phyloP scores from a whole-genome alignment of 2,797 vertebrate genomes.

The Lithobates sylvaticus region DNA sequence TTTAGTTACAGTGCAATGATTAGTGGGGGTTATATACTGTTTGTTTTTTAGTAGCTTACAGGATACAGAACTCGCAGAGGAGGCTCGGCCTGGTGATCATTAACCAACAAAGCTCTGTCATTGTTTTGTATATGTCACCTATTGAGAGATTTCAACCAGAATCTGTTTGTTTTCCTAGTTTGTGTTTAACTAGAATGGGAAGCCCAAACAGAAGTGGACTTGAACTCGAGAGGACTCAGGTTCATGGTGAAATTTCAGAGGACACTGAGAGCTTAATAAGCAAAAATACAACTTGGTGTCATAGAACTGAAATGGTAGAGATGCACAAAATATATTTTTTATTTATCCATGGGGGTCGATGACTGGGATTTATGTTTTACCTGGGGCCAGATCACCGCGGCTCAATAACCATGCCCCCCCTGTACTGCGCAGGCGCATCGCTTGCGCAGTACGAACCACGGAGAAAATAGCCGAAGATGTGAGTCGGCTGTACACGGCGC shows the following conservation, averaged over 20 bases:
- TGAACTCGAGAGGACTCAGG: not conserved
- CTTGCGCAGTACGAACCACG: too few species aligned
- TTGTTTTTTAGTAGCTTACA: not conserved
- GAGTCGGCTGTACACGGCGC: too few species aligned
- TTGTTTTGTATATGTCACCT: constrained; percentile 54
- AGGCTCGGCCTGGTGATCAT: not conserved
- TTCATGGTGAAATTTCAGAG: not conserved
- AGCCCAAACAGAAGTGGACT: not conserved
- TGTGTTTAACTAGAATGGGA: constrained; percentile 18
- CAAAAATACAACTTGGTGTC: not conserved
- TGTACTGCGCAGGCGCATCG: too few species aligned
- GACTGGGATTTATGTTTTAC: too few species aligned
- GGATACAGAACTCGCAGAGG: not conserved
- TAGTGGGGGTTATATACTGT: not conserved
- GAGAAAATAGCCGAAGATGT: too few species aligned
- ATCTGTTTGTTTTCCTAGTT: constrained; percentile 23
- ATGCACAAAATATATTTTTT: not conserved
- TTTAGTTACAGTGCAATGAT: too few species aligned
- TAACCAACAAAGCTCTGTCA: not conserved
- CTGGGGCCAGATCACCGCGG: too few species aligned
- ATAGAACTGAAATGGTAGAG: not conserved
- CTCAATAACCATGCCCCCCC: too few species aligned
- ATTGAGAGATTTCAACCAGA: not conserved
- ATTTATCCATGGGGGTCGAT: not conserved
- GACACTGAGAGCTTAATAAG: not conserved